A percentile compares a stretch with the other conserved stretches of the same genome.
These are phyloP conservation scores for Vannuccia rotundouncinata DNA, from an alignment of 2,888 invertebrate genomes.

Conservation along the genomic window DNA sequence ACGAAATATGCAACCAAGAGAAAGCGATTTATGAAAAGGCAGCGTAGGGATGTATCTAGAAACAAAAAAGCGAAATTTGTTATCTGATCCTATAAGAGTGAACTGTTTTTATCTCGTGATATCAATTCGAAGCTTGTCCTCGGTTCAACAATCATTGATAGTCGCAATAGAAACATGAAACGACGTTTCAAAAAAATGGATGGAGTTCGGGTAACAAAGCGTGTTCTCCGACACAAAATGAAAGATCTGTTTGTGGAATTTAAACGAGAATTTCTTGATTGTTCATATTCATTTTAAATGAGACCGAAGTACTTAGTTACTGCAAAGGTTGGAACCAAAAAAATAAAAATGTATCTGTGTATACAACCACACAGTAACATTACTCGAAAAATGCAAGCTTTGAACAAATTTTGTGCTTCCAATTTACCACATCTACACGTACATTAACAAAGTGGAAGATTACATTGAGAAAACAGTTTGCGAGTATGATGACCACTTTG, in stretches of 20 bases:
- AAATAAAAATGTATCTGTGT: background rate
- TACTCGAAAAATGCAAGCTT: background rate
- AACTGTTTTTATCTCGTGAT: slow-evolving; percentile 19
- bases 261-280: slow-evolving; percentile 1
- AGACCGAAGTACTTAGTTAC: background rate
- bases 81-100: slow-evolving; percentile 16
- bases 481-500: background rate
- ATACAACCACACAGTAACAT: slow-evolving; percentile 13
- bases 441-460: background rate
- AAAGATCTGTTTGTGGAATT: background rate
- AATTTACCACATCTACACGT: background rate
- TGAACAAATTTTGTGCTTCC: background rate
- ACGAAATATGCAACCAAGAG: slow-evolving; percentile 17
- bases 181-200: slow-evolving; percentile 10
- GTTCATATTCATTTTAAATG: background rate
- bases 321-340: slow-evolving; percentile 2
- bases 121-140: slow-evolving; percentile 23
- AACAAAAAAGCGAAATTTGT: slow-evolving; percentile 23
- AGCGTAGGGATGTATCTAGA: slow-evolving; percentile 18
- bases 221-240: slow-evolving; percentile 17
- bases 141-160: slow-evolving; percentile 24
- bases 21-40: slow-evolving; percentile 26
- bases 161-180: slow-evolving; percentile 13
- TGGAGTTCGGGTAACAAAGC: background rate
- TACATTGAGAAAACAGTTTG: background rate